Evolutionary conservation across 2,797 vertebrate species (phyloP).

Genomic region (Molossus molossus): DNA sequence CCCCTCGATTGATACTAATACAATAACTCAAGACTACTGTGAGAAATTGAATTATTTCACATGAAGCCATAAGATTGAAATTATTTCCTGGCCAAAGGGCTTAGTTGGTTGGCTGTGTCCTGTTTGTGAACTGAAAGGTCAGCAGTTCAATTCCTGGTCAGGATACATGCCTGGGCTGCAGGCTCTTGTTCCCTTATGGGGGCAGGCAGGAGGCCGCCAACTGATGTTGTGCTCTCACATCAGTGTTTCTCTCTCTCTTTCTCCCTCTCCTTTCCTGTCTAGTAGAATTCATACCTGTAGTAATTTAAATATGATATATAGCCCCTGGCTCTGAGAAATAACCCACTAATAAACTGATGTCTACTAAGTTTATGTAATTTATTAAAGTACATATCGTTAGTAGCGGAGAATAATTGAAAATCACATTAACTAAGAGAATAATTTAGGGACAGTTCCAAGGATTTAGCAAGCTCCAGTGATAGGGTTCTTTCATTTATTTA

Average conservation of each 20-base stretch:
- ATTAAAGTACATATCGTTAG: background rate
- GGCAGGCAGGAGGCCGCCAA: too few relatives aligned
- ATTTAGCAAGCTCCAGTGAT: background rate
- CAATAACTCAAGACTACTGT: background rate
- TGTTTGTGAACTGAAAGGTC: too few relatives aligned
- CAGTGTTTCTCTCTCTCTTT: too few relatives aligned
- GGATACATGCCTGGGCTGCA: too few relatives aligned
- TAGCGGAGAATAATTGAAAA: constrained; percentile 13
- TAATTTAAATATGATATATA: constrained; percentile 33
- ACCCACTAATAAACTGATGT: background rate
- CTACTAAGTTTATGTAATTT: background rate
- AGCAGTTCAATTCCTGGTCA: too few relatives aligned
- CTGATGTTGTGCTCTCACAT: too few relatives aligned
- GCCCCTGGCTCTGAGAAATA: background rate
- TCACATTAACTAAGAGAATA: background rate
- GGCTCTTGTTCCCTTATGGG: too few relatives aligned
- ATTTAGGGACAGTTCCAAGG: background rate
- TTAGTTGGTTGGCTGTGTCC: too few relatives aligned
- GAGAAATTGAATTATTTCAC: background rate
- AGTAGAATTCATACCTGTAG: too few relatives aligned
- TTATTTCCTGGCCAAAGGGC: too few relatives aligned
- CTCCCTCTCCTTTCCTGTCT: too few relatives aligned
- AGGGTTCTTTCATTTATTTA: background rate
- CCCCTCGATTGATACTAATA: background rate
- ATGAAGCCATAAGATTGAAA: background rate